Evolutionary conservation across 2,113 vertebrate species (phyloP), one percentile per base, ranked within the genome.

Genomic region (Hemiscyllium ocellatum): DNA sequence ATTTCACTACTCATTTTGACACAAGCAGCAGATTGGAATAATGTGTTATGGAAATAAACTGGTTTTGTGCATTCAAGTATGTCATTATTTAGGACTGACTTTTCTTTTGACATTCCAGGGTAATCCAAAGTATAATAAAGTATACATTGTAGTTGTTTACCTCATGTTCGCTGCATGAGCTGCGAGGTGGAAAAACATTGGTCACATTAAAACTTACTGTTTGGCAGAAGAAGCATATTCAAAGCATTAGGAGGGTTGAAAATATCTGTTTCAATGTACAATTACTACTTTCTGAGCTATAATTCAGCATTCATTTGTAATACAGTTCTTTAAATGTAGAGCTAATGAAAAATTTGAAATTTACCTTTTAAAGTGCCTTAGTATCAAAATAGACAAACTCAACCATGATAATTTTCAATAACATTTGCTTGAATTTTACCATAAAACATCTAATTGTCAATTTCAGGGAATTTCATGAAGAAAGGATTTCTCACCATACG

Each of bases 1-100:
- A 76, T 95, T 95, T 95, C 94, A 95, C 94, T 95, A 95, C 94
- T 95, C 94, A 95, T 95, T 95, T 95, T 95, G 94, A 95, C 69
- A 95, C 47, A 95, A 95, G 69, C 94, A 52, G 69, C 94, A 95
- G 68, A 95, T 95, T 95, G 94, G 94, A 95, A 95, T 95, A 95
- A 95, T 95, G 94, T 95, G 94, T 95, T 95, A 95, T 72, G 94
- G 94, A 72, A 95, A 95, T 72, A 95, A 95, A 95, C 94, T 72
- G 94, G 94, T 95, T 95, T 95, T 95, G 94, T 95, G 69, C 42
- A 72, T 95, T 95, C 94, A 95, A 95, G 68, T 95, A 72, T 95
- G 94, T 61, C 94, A 95, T 95, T 95, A 95, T 95, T 95, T 95
- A 95, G 94, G 69, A 76, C 52, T 72, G 69, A 95, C 94, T 95